Base-by-base conservation (phyloP, 2,797 vertebrate genomes). In the Anolis apletophallus region DNA sequence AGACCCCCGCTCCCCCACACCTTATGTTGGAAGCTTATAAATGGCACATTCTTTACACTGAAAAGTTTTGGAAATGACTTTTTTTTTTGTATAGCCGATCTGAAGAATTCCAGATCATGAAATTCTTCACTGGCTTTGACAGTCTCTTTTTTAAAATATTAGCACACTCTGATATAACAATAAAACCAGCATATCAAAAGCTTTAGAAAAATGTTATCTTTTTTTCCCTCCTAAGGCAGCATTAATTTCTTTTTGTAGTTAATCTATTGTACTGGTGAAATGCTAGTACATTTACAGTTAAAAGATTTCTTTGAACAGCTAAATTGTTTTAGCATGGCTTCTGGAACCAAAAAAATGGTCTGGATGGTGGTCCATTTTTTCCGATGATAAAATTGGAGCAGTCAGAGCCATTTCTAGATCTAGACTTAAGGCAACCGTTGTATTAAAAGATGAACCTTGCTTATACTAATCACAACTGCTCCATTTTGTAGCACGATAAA, bases 211-310 rank as follows among this genome's bases (percentile, higher is more conserved):
- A 96, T 88, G 92, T 95, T 96, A 96, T 97, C 96, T 96, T 89
- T 85, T 86, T 73, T 96, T 95, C 96, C 94, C 94, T 96, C 96
- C 95, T 93, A 91, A 91, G 96, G 96, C 96, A 93, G 91, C 95
- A 95, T 96, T 97, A 97, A 97, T 97, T 97, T 97, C 95, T 95
- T 97, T 96, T 96, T 96, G 96, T 96, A 96, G 95, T 97, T 97
- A 96, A 97, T 97, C 96, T 97, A 95, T 95, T 95, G 94, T 4
- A 3, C 93, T 94, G 91, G 92, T 94, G 86, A 95, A 96, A 95
- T 84, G 96, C 96, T 96, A 95, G 94, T 95, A 90, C 96, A 95
- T 96, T 97, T 97, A 96, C 96, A 95, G 96, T 97, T 97, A 96
- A 97, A 46, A 96, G 95, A 96, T 96, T 87, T 96, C 95, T 94